Percentiles rank a stretch among this genome's conserved stretches.
Evolutionary conservation across 2,797 vertebrate species (phyloP).

Genomic region (Meda fulgida): DNA sequence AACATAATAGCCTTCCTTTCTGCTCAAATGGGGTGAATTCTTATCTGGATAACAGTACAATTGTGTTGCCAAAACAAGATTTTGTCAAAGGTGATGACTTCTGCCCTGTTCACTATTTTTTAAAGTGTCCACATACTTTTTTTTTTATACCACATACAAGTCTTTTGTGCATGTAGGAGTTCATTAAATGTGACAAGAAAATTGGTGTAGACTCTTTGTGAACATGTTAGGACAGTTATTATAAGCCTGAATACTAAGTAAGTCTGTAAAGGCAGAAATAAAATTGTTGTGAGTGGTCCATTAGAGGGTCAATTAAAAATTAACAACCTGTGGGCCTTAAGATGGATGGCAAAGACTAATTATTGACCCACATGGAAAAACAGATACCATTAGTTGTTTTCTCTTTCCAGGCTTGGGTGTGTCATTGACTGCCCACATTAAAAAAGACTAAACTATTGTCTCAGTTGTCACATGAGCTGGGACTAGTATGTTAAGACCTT

Average conservation of each 20-base stretch:
- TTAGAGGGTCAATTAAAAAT: constrained; percentile 44
- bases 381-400: constrained; percentile 28
- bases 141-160: too few relatives aligned
- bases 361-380: constrained; percentile 36
- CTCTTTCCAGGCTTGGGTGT: constrained; percentile 3
- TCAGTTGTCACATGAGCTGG: constrained; percentile 29
- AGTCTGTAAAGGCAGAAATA: background rate
- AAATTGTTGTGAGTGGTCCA: background rate
- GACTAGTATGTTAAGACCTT: too few relatives aligned
- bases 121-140: constrained; percentile 13
- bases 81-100: background rate
- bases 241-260: constrained; percentile 4
- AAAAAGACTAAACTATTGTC: constrained; percentile 13
- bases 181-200: constrained; percentile 16
- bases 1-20: constrained; percentile 39
- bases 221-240: constrained; percentile 7
- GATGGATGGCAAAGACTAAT: constrained; percentile 39
- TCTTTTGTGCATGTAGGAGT: background rate
- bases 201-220: background rate
- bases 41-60: constrained; percentile 25
- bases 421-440: constrained; percentile 6
- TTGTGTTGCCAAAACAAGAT: constrained; percentile 40
- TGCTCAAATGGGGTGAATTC: constrained; percentile 44
- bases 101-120: background rate
- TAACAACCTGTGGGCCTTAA: constrained; percentile 22